Conservation (phyloP, 2,797 vertebrate species). For the Huso huso region DNA sequence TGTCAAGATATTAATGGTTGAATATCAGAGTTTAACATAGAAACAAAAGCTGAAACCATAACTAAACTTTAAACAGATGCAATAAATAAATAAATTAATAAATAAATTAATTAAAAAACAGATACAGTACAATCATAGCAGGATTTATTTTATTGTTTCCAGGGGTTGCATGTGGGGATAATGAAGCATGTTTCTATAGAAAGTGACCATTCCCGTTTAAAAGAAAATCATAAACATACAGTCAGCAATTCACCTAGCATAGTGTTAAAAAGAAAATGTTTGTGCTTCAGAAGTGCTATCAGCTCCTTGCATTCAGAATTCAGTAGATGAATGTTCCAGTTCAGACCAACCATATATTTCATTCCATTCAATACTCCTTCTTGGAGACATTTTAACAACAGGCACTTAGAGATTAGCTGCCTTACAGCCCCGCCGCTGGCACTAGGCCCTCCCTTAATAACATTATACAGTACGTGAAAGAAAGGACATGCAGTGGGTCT, state of each 20-base stretch:
- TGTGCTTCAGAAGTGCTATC: background rate
- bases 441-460: constrained; percentile 7
- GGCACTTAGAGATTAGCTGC: constrained; percentile 41
- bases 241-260: background rate
- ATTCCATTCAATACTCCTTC: constrained; percentile 32
- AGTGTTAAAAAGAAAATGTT: constrained; percentile 3
- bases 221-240: background rate
- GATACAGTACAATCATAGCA: background rate
- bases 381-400: constrained; percentile 38
- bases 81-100: too few relatives aligned
- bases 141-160: background rate
- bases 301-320: constrained; percentile 22
- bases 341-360: constrained; percentile 23
- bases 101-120: background rate
- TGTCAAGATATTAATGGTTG: too few relatives aligned
- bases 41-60: too few relatives aligned
- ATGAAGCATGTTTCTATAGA: background rate
- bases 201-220: background rate
- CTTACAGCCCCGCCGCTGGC: constrained; percentile 31
- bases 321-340: constrained; percentile 22
- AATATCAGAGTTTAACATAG: too few relatives aligned
- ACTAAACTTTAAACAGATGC: too few relatives aligned
- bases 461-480: background rate
- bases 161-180: background rate
- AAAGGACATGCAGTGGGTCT: constrained; percentile 14